Conservation (phyloP, 2,888 invertebrate genomes). For the Smittia sp. region DNA sequence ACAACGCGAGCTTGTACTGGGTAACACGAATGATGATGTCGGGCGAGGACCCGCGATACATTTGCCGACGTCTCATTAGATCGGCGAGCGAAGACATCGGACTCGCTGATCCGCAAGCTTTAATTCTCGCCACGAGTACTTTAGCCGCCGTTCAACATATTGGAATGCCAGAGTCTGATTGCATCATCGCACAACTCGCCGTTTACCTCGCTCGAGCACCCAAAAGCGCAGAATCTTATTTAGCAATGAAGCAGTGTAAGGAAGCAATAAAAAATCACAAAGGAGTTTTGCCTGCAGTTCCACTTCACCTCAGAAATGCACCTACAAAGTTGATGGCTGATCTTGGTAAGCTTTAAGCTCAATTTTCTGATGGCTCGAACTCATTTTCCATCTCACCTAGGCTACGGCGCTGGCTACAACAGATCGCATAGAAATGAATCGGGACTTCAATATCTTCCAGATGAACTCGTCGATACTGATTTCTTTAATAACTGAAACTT, state of each 20-base stretch:
- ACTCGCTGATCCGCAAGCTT: slow-evolving; percentile 63
- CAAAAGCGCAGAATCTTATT: slow-evolving; percentile 64
- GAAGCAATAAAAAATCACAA: slow-evolving; percentile 59
- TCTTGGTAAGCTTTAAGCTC: slow-evolving; percentile 57
- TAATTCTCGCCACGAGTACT: slow-evolving; percentile 68
- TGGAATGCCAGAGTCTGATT: slow-evolving; percentile 80
- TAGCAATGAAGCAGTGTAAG: slow-evolving; percentile 59
- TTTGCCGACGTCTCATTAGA: slow-evolving; percentile 71
- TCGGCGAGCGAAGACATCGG: slow-evolving; percentile 77
- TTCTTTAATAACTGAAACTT: no score
- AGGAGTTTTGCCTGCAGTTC: slow-evolving; percentile 71
- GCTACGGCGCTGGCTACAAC: slow-evolving; percentile 65
- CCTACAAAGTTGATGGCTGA: slow-evolving; percentile 74
- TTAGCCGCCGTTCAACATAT: slow-evolving; percentile 76
- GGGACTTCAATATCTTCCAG: slow-evolving; percentile 64
- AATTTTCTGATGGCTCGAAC: background rate
- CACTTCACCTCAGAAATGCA: slow-evolving; percentile 77
- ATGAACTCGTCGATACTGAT: slow-evolving; percentile 45
- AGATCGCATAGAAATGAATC: slow-evolving; percentile 58
- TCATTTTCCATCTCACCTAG: slow-evolving; percentile 46
- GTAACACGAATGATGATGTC: slow-evolving; percentile 72
- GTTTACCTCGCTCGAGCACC: slow-evolving; percentile 74
- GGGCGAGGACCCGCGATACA: slow-evolving; percentile 76
- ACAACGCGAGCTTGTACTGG: slow-evolving; percentile 80
- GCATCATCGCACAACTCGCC: slow-evolving; percentile 72